Percentiles rank a stretch among this genome's conserved stretches.
Conservation (phyloP, 2,113 vertebrate genomes). For the Apeltes quadracus region DNA sequence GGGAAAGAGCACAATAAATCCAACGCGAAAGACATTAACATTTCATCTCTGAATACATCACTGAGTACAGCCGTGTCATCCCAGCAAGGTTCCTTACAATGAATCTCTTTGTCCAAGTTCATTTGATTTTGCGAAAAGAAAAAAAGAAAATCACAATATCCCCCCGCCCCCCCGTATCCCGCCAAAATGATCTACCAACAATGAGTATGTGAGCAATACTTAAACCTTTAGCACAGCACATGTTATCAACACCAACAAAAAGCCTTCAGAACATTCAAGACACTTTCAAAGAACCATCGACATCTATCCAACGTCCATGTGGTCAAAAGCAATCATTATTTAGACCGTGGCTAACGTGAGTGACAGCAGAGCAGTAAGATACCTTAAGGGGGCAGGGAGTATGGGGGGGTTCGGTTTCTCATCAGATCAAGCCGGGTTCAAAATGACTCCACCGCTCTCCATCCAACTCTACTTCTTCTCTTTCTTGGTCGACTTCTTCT, state of each 20-base stretch:
- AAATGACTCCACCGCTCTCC: constrained; percentile 53
- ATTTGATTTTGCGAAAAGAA: constrained; percentile 56
- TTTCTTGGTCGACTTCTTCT: constrained; percentile 98
- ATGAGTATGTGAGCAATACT: constrained; percentile 59
- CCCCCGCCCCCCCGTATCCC: constrained; percentile 68
- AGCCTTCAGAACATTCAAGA: constrained; percentile 64
- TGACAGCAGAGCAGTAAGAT: constrained; percentile 57
- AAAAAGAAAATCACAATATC: constrained; percentile 47
- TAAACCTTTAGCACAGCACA: constrained; percentile 53
- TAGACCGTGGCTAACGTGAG: constrained; percentile 43
- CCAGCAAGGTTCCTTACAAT: constrained; percentile 72
- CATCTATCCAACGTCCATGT: constrained; percentile 37
- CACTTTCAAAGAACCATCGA: constrained; percentile 56
- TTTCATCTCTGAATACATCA: constrained; percentile 73
- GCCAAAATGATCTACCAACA: constrained; percentile 64
- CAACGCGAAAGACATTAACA: constrained; percentile 72
- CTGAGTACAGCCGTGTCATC: constrained; percentile 66
- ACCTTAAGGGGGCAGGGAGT: constrained; percentile 51
- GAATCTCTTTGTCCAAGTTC: constrained; percentile 64
- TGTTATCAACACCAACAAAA: constrained; percentile 52
- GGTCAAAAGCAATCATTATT: constrained; percentile 47
- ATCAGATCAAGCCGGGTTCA: constrained; percentile 42
- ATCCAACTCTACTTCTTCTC: constrained; percentile 90
- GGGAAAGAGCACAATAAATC: constrained; percentile 68
- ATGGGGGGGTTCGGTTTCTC: constrained; percentile 57